Evolutionary conservation across 1,140 invertebrate species (phyloP).

Genomic region (Trachymyrmex septentrionalis): DNA sequence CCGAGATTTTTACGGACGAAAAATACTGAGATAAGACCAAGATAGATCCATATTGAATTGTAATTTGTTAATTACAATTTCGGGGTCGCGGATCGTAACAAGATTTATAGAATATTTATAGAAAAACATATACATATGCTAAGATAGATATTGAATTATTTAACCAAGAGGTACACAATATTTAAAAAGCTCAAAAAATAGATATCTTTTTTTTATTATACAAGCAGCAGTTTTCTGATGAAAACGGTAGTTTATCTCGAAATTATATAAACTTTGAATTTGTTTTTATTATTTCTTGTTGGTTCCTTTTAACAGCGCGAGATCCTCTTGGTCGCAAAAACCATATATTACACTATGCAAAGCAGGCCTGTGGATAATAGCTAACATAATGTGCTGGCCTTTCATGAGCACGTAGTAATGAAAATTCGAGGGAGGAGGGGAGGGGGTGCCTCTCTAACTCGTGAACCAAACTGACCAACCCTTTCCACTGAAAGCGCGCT

Average conservation of each 20-base stretch:
- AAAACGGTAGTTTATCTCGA: not conserved
- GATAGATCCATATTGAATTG: not conserved
- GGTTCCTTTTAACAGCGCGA: not conserved
- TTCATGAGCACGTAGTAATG: constrained; percentile 33
- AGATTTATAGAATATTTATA: too few relatives aligned
- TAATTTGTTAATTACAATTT: constrained; percentile 6
- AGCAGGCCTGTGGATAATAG: constrained; percentile 40
- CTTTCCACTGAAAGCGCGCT: constrained; percentile 38
- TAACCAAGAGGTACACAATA: not conserved
- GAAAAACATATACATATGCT: not conserved
- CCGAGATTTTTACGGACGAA: not conserved
- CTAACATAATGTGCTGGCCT: constrained; percentile 53
- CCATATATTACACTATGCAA: constrained; percentile 29
- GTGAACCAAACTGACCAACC: constrained; percentile 38
- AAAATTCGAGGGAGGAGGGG: constrained; percentile 51
- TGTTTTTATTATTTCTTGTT: not conserved
- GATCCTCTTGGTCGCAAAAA: constrained; percentile 16
- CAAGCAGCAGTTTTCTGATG: not conserved
- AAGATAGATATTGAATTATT: not conserved
- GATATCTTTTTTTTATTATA: not conserved
- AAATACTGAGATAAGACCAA: not conserved
- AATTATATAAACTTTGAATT: constrained; percentile 1
- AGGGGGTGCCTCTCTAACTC: constrained; percentile 48
- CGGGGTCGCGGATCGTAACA: not conserved
- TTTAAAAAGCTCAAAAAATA: not conserved